A percentile compares a stretch with the other conserved stretches of the same genome.
Conservation (phyloP, 2,797 vertebrate species). For the Phataginus tricuspis region DNA sequence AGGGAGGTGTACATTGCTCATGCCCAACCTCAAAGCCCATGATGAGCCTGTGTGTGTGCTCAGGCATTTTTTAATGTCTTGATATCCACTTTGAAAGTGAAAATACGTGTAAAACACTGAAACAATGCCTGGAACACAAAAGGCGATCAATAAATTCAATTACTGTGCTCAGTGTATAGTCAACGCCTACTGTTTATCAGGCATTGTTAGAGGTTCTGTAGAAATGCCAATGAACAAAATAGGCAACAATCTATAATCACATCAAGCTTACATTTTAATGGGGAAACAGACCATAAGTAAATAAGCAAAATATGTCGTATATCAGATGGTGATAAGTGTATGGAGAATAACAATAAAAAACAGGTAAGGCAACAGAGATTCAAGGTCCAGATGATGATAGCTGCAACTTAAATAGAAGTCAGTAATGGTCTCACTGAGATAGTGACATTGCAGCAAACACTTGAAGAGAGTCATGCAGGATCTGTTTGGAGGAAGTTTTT, state of each 20-base stretch:
- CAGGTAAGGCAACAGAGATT: not conserved
- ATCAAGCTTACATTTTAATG: not conserved
- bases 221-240: not conserved
- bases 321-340: not conserved
- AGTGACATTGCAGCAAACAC: not conserved
- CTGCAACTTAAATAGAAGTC: not conserved
- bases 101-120: not conserved
- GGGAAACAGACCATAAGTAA: not conserved
- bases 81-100: not conserved
- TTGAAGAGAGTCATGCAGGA: not conserved
- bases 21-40: too few species aligned
- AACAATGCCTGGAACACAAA: not conserved
- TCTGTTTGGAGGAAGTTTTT: too few species aligned
- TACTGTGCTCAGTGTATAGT: not conserved
- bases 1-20: accelerated
- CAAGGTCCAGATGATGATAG: too few species aligned
- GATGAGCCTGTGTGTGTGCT: not conserved
- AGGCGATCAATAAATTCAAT: not conserved
- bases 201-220: not conserved
- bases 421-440: not conserved
- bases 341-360: not conserved
- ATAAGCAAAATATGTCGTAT: too few species aligned
- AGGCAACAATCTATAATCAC: not conserved
- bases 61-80: not conserved
- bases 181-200: not conserved